These are phyloP conservation scores for Nymphalis polychloros DNA, from an alignment of 2,888 invertebrate species.

Conservation along the genomic window DNA sequence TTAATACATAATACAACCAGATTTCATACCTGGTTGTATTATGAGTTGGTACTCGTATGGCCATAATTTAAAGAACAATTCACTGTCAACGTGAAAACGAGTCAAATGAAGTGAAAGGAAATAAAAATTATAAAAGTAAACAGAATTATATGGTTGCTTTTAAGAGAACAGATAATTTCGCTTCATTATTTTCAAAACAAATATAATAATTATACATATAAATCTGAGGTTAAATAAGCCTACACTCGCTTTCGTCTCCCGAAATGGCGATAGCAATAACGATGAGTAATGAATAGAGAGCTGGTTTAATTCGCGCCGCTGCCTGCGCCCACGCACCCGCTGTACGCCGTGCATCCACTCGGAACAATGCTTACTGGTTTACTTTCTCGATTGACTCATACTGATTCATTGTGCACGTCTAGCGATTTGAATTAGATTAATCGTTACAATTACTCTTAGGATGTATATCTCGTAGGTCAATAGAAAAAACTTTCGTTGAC, in stretches of 20 bases:
- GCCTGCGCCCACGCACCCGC: slow-evolving; percentile 71
- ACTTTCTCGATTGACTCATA: slow-evolving; percentile 81
- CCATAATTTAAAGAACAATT: background rate
- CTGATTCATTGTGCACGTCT: slow-evolving; percentile 75
- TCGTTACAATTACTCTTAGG: slow-evolving; percentile 60
- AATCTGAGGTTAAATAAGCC: slow-evolving; percentile 59
- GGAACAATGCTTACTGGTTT: slow-evolving; percentile 81
- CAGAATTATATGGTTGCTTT: slow-evolving; percentile 9
- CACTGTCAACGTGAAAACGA: background rate
- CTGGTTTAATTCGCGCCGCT: slow-evolving; percentile 78
- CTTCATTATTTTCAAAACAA: slow-evolving; percentile 53
- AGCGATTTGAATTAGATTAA: slow-evolving; percentile 74
- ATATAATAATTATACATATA: slow-evolving; percentile 54
- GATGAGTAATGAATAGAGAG: slow-evolving; percentile 82
- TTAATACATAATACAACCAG: background rate
- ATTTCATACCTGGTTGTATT: no score
- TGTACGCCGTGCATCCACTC: slow-evolving; percentile 76
- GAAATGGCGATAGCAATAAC: slow-evolving; percentile 78
- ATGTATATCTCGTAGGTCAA: slow-evolving; percentile 57
- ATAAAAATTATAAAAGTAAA: slow-evolving; percentile 11
- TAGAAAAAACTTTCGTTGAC: slow-evolving; percentile 43
- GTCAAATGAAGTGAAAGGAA: slow-evolving; percentile 25
- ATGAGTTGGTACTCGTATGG: no score
- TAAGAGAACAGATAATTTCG: slow-evolving; percentile 23
- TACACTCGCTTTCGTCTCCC: slow-evolving; percentile 78